Evolutionary conservation across 2,888 invertebrate species (phyloP), one percentile per base, ranked within the genome.

Genomic region (Hemistola chrysoprasaria): DNA sequence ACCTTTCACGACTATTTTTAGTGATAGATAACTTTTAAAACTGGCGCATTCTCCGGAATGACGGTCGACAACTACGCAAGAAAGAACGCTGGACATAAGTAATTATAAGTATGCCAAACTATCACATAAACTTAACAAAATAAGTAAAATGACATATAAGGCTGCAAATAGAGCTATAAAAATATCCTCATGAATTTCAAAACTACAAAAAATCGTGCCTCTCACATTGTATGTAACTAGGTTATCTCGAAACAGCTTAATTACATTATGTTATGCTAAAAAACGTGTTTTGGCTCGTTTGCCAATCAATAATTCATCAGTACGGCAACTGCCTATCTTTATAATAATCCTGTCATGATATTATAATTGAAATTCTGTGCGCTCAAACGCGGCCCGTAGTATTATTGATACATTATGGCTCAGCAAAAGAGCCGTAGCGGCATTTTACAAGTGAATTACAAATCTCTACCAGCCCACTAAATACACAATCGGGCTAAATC

Each of bases 371-470:
- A 84, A 83, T 85, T 86, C 85, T 68, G 74, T 68, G 65, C 65
- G 49, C 59, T 65, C 72, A 77, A 76, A 79, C 22, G 42, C 32
- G 11, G 20, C 22, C n/a, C 26, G 76, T 70, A 67, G 62, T 79
- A 80, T 79, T 87, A 87, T 88, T 87, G 86, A 88, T 85, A 88
- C 87, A 87, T 87, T 88, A 88, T 73, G 78, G 73, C 56, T 62
- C 72, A 30, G 80, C 79, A 63, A 84, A 83, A 85, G 84, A 84
- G 80, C 79, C 76, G 74, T 82, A 76, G 61, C 70, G 43, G 67
- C 79, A 79, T 86, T 87, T 87, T 84, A 85, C 86, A 86, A 81
- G 82, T 78, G 86, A 82, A 85, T 86, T 84, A 86, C 86, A 86
- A 87, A 87, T 85, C 84, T 78, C 71, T 71, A 73, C 72, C 61